phyloP scores from a whole-genome alignment of 1,140 invertebrate genomes.

The Neoseiulus cucumeris region DNA sequence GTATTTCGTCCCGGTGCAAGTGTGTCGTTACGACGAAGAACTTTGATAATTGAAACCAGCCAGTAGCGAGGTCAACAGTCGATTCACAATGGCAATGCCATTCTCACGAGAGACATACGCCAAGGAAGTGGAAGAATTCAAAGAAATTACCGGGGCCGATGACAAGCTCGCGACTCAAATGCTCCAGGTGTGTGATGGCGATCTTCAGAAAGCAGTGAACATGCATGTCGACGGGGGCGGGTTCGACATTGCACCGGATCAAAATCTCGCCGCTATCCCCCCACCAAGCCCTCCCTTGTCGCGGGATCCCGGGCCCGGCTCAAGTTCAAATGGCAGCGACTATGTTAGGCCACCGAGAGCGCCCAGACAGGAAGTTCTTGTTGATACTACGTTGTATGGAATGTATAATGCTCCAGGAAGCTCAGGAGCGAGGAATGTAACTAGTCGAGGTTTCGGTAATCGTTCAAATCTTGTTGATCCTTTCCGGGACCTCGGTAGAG shows the following conservation, averaged over 20 bases:
- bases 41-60: too few relatives aligned
- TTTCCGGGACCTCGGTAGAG: not conserved
- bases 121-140: not conserved
- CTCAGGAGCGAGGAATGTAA: slow-evolving; percentile 31
- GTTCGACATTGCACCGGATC: slow-evolving; percentile 4
- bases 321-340: slow-evolving; percentile 27
- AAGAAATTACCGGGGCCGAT: slow-evolving; percentile 6
- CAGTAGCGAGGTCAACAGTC: too few relatives aligned
- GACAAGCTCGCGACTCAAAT: slow-evolving; percentile 20
- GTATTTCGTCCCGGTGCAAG: too few relatives aligned
- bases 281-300: slow-evolving; percentile 1
- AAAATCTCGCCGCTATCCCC: slow-evolving; percentile 23
- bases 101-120: too few relatives aligned
- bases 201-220: slow-evolving; percentile 35
- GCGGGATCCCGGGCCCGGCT: slow-evolving; percentile 23
- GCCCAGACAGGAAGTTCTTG: slow-evolving; percentile 38
- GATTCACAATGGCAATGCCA: too few relatives aligned
- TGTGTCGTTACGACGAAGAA: too few relatives aligned
- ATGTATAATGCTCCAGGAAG: slow-evolving; percentile 44
- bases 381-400: slow-evolving; percentile 39
- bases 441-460: slow-evolving; percentile 4
- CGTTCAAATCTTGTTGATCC: not conserved
- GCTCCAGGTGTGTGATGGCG: slow-evolving; percentile 33
- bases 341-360: slow-evolving; percentile 42
- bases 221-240: slow-evolving; percentile 33